Base-by-base conservation (phyloP, 2,113 vertebrate species). In the Grantiella picta region DNA sequence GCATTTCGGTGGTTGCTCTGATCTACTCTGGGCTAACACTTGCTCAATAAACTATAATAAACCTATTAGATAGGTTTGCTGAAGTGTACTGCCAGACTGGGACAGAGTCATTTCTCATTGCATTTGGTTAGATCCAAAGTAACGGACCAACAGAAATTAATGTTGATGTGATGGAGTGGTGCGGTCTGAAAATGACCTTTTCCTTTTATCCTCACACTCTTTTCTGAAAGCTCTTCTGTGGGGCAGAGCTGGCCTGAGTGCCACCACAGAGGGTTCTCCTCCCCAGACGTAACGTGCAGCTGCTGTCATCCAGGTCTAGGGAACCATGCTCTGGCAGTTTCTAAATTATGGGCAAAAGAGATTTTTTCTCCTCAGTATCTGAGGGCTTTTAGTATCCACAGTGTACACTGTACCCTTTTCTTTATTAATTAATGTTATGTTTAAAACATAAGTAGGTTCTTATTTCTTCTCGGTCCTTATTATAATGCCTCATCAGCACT, bases 391-490 rank as follows among this genome's bases (percentile, higher is more conserved):
- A 95, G 72, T 75, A 78, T 63, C 80, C 57, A 84, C 86, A 81
- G 54, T 4, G 35, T 89, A 73, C 36, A 83, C 50, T 2, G 20
- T 81, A 60, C 38, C 82, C 52, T 96, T 95, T 96, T 81, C 92
- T 94, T 96, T 96, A 97, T 94, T 97, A 97, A 96, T 97, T 96
- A 89, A 96, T 94, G 95, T 33, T 94, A 78, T 94, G 83, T 95
- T 96, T 96, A 95, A 97, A 96, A 89, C 77, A 78, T 94, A 94
- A 97, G 83, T 53, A 86, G 64, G 35, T 84, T 94, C 83, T 91
- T 91, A 90, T 94, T 97, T 93, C 94, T 95, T 71, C 92, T 88
- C 0, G 0, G 64, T 60, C 66, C 86, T 89, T 94, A 73, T 80
- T 89, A 60, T 68, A 90, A 73, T 54, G 86, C 80, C 69, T 66